These are phyloP conservation scores for Endotricha flammealis DNA, from an alignment of 2,888 invertebrate genomes.

Conservation along the genomic window DNA sequence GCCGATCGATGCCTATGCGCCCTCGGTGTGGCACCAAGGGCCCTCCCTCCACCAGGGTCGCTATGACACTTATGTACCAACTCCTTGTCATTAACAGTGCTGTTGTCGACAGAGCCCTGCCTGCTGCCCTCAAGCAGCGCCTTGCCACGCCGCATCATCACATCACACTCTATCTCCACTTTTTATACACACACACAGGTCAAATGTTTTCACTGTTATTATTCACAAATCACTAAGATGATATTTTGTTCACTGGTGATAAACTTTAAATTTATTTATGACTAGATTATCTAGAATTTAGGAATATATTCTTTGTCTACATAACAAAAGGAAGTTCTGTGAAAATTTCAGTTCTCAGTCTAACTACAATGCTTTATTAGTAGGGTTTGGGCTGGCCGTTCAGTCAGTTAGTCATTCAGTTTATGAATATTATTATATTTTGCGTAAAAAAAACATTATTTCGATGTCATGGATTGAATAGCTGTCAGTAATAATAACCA, in stretches of 20 bases:
- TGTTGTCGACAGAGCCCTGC: conserved; percentile 67
- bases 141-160: conserved; percentile 71
- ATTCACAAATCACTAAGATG: conserved; percentile 23
- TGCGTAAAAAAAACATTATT: background rate
- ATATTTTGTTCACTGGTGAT: conserved; percentile 43
- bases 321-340: too few relatives aligned
- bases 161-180: conserved; percentile 65
- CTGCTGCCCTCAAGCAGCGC: conserved; percentile 67
- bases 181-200: conserved; percentile 26
- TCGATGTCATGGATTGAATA: background rate
- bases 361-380: too few relatives aligned
- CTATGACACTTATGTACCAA: conserved; percentile 83
- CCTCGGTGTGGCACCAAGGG: conserved; percentile 56
- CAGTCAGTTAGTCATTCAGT: too few relatives aligned
- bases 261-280: conserved; percentile 42
- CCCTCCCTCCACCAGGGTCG: conserved; percentile 79
- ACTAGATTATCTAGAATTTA: too few relatives aligned
- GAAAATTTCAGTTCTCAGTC: too few relatives aligned
- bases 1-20: conserved; percentile 62
- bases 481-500: too few relatives aligned
- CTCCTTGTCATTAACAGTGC: conserved; percentile 74
- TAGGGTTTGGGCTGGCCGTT: too few relatives aligned
- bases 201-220: conserved; percentile 35
- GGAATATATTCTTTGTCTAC: too few relatives aligned
- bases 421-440: too few relatives aligned